Conservation (phyloP, 2,797 vertebrate genomes). For the Lithobates pipiens region DNA sequence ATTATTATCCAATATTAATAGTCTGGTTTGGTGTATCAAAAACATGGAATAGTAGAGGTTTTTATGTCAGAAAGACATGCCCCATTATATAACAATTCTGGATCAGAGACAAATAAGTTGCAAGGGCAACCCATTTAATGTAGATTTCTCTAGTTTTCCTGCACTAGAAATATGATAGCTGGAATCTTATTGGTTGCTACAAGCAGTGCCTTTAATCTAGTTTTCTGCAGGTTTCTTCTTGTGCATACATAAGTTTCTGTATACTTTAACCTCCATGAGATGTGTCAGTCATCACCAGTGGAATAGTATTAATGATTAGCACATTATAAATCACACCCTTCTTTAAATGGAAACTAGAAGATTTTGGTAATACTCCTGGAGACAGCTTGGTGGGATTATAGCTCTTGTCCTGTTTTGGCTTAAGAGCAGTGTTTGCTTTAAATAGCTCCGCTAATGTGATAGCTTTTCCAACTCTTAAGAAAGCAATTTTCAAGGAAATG, state of each 20-base stretch:
- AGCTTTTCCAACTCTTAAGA: slow-evolving; percentile 55
- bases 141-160: not conserved
- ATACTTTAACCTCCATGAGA: not conserved
- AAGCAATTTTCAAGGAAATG: slow-evolving; percentile 59
- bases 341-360: slow-evolving; percentile 49
- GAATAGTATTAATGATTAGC: slow-evolving; percentile 40
- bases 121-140: too few relatives aligned
- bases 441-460: slow-evolving; percentile 53
- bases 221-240: slow-evolving; percentile 2
- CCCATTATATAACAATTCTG: too few relatives aligned
- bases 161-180: not conserved
- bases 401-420: slow-evolving; percentile 52
- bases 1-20: too few relatives aligned
- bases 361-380: slow-evolving; percentile 46
- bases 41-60: too few relatives aligned
- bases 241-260: not conserved
- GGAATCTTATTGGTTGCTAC: not conserved
- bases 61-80: too few relatives aligned
- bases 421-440: slow-evolving; percentile 51
- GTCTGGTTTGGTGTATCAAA: too few relatives aligned
- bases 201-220: not conserved
- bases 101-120: too few relatives aligned
- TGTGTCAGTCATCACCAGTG: slow-evolving; percentile 40
- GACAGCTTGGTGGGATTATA: slow-evolving; percentile 55
- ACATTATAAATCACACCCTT: slow-evolving; percentile 44